A percentile compares a stretch with the other conserved stretches of the same genome.
Conservation (phyloP, 1,140 invertebrate genomes). For the Heterodera schachtii region DNA sequence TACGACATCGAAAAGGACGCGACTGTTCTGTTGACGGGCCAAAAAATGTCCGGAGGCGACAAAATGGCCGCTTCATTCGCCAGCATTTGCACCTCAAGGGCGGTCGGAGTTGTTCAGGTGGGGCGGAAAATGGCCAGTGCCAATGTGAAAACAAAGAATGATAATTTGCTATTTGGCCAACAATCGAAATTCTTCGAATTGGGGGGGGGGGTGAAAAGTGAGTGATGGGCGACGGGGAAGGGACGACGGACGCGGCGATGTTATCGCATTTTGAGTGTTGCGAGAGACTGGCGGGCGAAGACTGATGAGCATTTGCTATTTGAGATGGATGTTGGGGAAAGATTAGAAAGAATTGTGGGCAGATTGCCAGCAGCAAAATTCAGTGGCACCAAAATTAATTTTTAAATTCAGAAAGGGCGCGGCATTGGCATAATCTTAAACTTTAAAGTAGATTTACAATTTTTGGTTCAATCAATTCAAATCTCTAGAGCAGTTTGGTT, state of each 20-base stretch:
- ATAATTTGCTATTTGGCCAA: not conserved
- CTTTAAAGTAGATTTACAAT: too few relatives aligned
- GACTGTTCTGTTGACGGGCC: constrained; percentile 58
- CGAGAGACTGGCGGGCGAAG: too few relatives aligned
- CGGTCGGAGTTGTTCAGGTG: constrained; percentile 59
- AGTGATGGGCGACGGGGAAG: too few relatives aligned
- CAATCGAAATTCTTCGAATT: too few relatives aligned
- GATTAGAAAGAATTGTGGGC: not conserved
- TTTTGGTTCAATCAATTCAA: too few relatives aligned
- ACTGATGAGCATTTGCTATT: not conserved
- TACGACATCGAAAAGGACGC: constrained; percentile 61
- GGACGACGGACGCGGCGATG: not conserved
- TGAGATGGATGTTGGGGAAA: not conserved
- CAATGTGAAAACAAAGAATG: not conserved
- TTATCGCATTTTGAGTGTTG: not conserved
- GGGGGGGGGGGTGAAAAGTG: too few relatives aligned
- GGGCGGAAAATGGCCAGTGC: not conserved
- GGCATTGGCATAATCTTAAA: too few relatives aligned
- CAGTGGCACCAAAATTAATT: too few relatives aligned
- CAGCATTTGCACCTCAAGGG: constrained; percentile 58
- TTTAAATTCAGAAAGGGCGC: too few relatives aligned
- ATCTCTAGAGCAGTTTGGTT: too few relatives aligned
- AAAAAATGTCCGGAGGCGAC: constrained; percentile 56
- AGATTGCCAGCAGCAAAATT: not conserved
- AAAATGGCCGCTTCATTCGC: constrained; percentile 51